Evolutionary conservation across 2,797 vertebrate species (phyloP).

Genomic region (Botia almorhae): DNA sequence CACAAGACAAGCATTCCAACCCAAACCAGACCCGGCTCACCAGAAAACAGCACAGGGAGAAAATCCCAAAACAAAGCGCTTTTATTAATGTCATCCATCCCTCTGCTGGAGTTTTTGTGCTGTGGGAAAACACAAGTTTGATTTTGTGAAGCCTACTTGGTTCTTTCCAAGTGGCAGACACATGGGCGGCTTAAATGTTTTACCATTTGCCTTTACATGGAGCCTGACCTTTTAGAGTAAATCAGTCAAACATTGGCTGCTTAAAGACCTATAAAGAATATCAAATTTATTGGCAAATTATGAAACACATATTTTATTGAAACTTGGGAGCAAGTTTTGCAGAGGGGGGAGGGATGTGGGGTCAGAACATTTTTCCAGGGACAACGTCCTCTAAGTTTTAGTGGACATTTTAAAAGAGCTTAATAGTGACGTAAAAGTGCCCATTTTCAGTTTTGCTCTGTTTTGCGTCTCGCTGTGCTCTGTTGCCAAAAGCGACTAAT

Average conservation of each 20-base stretch:
- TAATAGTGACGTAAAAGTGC: constrained; percentile 60
- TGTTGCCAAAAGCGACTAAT: constrained; percentile 55
- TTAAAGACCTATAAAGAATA: constrained; percentile 64
- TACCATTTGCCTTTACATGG: constrained; percentile 56
- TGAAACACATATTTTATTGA: constrained; percentile 61
- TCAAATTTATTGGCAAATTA: constrained; percentile 64
- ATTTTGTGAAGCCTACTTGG: constrained; percentile 38
- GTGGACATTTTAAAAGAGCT: constrained; percentile 58
- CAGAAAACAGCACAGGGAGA: constrained; percentile 43
- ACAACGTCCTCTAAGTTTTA: constrained; percentile 43
- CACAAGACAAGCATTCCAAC: constrained; percentile 56
- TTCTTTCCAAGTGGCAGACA: constrained; percentile 35
- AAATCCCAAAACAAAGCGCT: constrained; percentile 54
- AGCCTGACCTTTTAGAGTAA: constrained; percentile 59
- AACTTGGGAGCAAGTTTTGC: constrained; percentile 37
- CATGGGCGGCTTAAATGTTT: constrained; percentile 56
- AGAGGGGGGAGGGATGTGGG: background rate
- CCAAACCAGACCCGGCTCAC: constrained; percentile 51
- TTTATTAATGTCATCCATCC: constrained; percentile 53
- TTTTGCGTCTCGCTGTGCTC: constrained; percentile 39
- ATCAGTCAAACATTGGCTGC: constrained; percentile 55
- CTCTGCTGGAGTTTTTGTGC: constrained; percentile 27
- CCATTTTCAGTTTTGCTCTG: constrained; percentile 47
- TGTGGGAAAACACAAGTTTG: constrained; percentile 41
- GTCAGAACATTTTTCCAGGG: constrained; percentile 34